These are phyloP conservation scores for Tetramorium simillimum DNA, from an alignment of 1,140 invertebrate genomes.

Conservation along the genomic window DNA sequence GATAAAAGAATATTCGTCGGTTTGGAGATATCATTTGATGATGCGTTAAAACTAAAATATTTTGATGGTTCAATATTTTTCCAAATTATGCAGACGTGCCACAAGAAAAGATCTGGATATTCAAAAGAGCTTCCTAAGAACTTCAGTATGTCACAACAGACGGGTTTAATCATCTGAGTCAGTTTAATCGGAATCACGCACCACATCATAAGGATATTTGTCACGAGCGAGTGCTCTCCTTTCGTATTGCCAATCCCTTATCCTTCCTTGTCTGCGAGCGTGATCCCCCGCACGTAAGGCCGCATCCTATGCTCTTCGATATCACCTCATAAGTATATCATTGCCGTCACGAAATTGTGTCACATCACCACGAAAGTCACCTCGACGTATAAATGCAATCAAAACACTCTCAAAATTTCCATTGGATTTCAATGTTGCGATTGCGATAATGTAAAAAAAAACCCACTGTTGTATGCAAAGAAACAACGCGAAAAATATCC, in stretches of 20 bases:
- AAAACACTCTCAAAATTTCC: background rate
- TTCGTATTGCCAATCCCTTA: constrained; percentile 35
- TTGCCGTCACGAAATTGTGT: background rate
- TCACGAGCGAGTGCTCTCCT: constrained; percentile 37
- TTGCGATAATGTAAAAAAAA: background rate
- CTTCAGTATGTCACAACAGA: background rate
- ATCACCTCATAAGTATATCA: constrained; percentile 1
- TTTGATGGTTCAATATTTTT: background rate
- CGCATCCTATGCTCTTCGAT: background rate
- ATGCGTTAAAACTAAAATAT: background rate
- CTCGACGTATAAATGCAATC: background rate
- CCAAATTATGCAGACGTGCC: background rate
- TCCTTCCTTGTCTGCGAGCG: constrained; percentile 23
- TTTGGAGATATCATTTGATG: too few species aligned
- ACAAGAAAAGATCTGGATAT: background rate
- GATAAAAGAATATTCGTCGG: background rate
- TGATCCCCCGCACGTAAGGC: background rate
- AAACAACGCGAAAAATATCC: background rate
- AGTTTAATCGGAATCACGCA: constrained; percentile 61
- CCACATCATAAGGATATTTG: constrained; percentile 68
- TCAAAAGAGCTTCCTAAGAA: background rate
- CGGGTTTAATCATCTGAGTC: constrained; percentile 14
- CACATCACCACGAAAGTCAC: background rate
- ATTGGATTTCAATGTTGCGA: background rate
- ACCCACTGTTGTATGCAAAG: background rate